Evolutionary conservation across 2,888 invertebrate genomes (phyloP).

Genomic region (Zygaena filipendulae): DNA sequence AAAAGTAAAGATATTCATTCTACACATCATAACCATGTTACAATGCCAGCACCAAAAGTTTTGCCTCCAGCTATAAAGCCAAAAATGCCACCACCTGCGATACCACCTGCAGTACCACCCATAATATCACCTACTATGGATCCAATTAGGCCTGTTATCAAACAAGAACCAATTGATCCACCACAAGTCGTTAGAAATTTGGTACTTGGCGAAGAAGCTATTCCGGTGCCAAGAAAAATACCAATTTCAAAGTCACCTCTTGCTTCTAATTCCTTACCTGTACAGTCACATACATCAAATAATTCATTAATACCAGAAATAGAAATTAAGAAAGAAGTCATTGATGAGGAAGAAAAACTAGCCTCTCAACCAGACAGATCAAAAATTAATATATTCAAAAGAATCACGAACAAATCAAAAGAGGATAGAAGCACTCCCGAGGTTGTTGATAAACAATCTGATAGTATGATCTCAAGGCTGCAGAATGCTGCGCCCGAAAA

Average conservation of each 20-base stretch:
- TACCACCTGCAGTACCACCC: constrained; percentile 18
- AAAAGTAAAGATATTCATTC: constrained; percentile 53
- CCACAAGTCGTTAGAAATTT: constrained; percentile 24
- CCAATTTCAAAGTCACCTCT: constrained; percentile 60
- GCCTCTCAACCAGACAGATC: constrained; percentile 85
- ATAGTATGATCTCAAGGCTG: constrained; percentile 53
- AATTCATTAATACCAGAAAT: constrained; percentile 40
- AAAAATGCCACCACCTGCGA: constrained; percentile 28
- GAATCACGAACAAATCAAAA: constrained; percentile 81
- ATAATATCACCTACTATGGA: constrained; percentile 23
- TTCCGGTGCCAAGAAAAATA: constrained; percentile 59
- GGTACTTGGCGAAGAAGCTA: constrained; percentile 39
- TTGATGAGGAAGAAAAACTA: constrained; percentile 70
- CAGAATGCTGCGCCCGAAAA: constrained; percentile 40
- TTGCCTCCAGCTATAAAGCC: constrained; percentile 24
- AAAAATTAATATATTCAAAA: constrained; percentile 88
- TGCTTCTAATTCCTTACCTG: constrained; percentile 42
- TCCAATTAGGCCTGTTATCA: constrained; percentile 37
- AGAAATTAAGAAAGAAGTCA: constrained; percentile 62
- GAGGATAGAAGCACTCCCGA: constrained; percentile 65
- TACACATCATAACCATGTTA: constrained; percentile 51
- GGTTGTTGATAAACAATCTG: constrained; percentile 53
- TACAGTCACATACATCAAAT: constrained; percentile 29
- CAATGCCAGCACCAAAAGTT: constrained; percentile 43
- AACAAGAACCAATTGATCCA: constrained; percentile 47